Conservation (phyloP, 1,140 invertebrate genomes). For the Cydia pomonella region DNA sequence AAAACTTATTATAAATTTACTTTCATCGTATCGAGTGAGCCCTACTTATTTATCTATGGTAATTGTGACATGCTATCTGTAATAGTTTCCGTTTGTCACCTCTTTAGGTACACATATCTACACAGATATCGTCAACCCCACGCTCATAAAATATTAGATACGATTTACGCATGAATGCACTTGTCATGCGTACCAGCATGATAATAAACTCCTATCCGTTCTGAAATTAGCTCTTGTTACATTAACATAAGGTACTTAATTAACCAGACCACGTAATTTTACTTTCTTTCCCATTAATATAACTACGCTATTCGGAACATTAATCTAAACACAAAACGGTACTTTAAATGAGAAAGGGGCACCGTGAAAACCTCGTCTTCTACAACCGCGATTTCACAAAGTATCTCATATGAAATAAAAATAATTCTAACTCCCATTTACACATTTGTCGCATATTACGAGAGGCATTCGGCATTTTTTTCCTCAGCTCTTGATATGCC, state of each 20-base stretch:
- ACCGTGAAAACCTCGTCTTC: not conserved
- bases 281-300: too few species aligned
- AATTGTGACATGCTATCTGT: too few species aligned
- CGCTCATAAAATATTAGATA: not conserved
- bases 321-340: constrained; percentile 3
- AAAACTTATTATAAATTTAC: too few species aligned
- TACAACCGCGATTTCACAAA: not conserved
- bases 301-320: not conserved
- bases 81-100: too few species aligned
- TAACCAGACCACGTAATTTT: too few species aligned
- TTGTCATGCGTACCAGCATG: not conserved
- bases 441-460: not conserved
- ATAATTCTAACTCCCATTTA: not conserved
- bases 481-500: not conserved
- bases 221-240: not conserved
- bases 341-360: constrained; percentile 3
- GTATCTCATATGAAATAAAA: constrained; percentile 2
- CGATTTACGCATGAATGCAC: not conserved
- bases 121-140: not conserved
- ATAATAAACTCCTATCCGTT: not conserved
- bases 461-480: not conserved
- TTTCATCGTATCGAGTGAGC: too few species aligned
- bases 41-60: too few species aligned
- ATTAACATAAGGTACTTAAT: not conserved
- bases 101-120: too few species aligned